Evolutionary conservation across 2,113 vertebrate species (phyloP).

Genomic region (Halichoeres trimaculatus): DNA sequence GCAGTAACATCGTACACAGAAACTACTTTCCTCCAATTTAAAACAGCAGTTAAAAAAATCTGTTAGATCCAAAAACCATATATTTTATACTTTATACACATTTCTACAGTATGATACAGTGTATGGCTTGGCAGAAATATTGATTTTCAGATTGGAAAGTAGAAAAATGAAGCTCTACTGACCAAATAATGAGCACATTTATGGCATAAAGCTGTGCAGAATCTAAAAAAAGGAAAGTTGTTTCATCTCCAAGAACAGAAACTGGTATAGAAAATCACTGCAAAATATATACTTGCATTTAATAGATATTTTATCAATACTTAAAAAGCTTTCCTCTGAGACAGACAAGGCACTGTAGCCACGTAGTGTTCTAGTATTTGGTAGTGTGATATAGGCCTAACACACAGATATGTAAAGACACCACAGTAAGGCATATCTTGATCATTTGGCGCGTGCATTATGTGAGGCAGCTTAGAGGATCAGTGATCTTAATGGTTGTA

Average conservation of each 20-base stretch:
- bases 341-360: slow-evolving; percentile 77
- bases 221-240: slow-evolving; percentile 27
- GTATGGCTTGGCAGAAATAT: slow-evolving; percentile 55
- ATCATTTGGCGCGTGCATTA: slow-evolving; percentile 63
- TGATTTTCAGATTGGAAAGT: slow-evolving; percentile 35
- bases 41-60: slow-evolving; percentile 73
- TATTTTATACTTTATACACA: slow-evolving; percentile 69
- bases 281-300: slow-evolving; percentile 72
- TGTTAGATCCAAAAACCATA: slow-evolving; percentile 58
- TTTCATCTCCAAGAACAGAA: slow-evolving; percentile 49
- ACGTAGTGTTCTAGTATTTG: slow-evolving; percentile 60
- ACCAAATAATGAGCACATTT: slow-evolving; percentile 44
- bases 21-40: slow-evolving; percentile 63
- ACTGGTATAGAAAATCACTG: slow-evolving; percentile 46
- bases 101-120: slow-evolving; percentile 76
- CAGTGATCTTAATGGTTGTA: slow-evolving; percentile 3
- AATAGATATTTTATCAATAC: slow-evolving; percentile 42
- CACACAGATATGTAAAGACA: slow-evolving; percentile 43
- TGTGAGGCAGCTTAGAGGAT: slow-evolving; percentile 57
- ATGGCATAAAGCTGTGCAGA: slow-evolving; percentile 36
- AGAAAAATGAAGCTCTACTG: slow-evolving; percentile 40
- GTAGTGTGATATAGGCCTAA: slow-evolving; percentile 49
- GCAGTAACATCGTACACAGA: slow-evolving; percentile 47
- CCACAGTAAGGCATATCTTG: slow-evolving; percentile 60
- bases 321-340: slow-evolving; percentile 71